Evolutionary conservation across 2,888 invertebrate species (phyloP).

Genomic region (Alitta virens): DNA sequence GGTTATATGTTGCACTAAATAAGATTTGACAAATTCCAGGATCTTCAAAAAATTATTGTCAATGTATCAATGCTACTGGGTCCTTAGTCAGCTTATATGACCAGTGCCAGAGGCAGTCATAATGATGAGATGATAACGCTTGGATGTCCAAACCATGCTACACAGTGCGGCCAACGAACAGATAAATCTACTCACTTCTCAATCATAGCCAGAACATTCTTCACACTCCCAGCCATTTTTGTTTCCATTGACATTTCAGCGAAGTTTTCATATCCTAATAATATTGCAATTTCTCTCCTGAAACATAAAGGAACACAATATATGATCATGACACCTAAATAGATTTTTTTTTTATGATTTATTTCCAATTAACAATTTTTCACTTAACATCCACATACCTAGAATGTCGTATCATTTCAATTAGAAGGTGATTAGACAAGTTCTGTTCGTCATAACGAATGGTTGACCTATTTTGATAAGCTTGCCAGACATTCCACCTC

Average conservation of each 20-base stretch:
- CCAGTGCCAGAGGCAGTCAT: too few relatives aligned
- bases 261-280: constrained; percentile 76
- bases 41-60: too few relatives aligned
- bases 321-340: too few relatives aligned
- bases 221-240: constrained; percentile 82
- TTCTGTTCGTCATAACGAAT: constrained; percentile 60
- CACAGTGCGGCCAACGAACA: too few relatives aligned
- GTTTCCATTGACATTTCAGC: constrained; percentile 89
- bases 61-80: too few relatives aligned
- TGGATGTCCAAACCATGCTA: too few relatives aligned
- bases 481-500: constrained; percentile 84
- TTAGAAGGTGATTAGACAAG: constrained; percentile 66
- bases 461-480: constrained; percentile 71
- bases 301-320: constrained; percentile 24
- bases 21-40: too few relatives aligned
- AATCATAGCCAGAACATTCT: constrained; percentile 72
- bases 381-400: constrained; percentile 50
- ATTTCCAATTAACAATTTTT: background rate
- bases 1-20: too few relatives aligned
- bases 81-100: too few relatives aligned
- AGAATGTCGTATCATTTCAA: constrained; percentile 75
- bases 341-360: background rate
- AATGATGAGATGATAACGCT: too few relatives aligned
- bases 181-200: constrained; percentile 48
- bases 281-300: constrained; percentile 70